A percentile compares a stretch with the other conserved stretches of the same genome.
Conservation (phyloP, 2,888 invertebrate genomes). For the Caenorhabditis sp. region DNA sequence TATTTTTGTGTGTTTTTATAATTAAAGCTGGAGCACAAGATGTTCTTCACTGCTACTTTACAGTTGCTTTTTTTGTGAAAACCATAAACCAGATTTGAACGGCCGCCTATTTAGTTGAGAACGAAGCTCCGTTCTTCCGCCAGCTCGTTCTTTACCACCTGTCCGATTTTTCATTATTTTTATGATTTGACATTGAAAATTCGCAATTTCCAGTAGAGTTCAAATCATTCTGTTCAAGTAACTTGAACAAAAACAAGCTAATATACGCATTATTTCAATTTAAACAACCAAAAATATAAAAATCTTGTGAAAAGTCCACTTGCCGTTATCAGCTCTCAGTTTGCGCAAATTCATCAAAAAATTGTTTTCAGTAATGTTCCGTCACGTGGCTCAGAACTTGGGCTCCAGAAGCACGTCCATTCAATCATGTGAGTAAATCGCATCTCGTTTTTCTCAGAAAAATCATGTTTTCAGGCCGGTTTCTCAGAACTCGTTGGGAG, state of each 20-base stretch:
- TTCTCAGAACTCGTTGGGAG: conserved; percentile 72
- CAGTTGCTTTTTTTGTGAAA: too few relatives aligned
- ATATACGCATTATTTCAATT: too few relatives aligned
- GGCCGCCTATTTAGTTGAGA: background rate
- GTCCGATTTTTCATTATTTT: background rate
- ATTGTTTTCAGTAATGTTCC: conserved; percentile 54
- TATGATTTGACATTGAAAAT: background rate
- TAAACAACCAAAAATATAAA: too few relatives aligned
- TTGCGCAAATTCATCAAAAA: background rate
- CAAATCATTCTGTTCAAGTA: too few relatives aligned
- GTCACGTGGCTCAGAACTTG: conserved; percentile 55
- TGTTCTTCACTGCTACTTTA: too few relatives aligned
- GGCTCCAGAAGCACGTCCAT: conserved; percentile 41
- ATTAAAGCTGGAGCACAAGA: too few relatives aligned
- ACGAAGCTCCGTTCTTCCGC: conserved; percentile 35
- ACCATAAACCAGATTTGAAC: too few relatives aligned
- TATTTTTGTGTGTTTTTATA: too few relatives aligned
- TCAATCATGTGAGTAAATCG: conserved; percentile 53
- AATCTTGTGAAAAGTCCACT: too few relatives aligned
- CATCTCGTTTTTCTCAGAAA: background rate
- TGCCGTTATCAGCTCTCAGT: too few relatives aligned
- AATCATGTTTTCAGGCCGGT: conserved; percentile 47
- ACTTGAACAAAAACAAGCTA: too few relatives aligned
- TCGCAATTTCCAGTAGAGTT: too few relatives aligned
- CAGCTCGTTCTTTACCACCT: conserved; percentile 12